Evolutionary conservation across 2,888 invertebrate genomes (phyloP), one percentile per base, ranked within the genome.

Genomic region (Stenichneumon culpator): DNA sequence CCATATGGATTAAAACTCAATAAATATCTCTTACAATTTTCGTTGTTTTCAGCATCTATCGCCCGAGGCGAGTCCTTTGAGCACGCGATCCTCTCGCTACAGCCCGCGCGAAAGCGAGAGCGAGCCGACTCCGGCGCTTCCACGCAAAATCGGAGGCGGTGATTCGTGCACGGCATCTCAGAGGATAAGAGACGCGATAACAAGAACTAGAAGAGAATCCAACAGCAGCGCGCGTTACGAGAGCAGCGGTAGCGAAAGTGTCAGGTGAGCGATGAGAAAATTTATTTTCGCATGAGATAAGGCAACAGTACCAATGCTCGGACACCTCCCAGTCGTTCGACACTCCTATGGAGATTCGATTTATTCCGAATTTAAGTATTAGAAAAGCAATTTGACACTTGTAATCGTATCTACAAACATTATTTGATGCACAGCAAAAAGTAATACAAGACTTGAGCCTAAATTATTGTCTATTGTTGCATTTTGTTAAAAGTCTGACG

Each of bases 61-160:
- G 14, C 94, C 94, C 7, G 94, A 94, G 86, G 94, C 93, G 14
- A 94, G 94, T 88, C 94, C 94, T 44, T 73, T 94, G 80, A 94
- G 94, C 73, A 94, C 94, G 3, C 90, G 93, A 79, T 94, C 94
- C 0, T 94, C 94, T 7, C 91, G 92, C 65, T 94, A 94, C 87
- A 94, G 94, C 88, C 93, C 94, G 2, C 91, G 94, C 19, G 94
- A 94, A 86, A 94, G 94, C 87, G 94, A 94, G 86, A 94, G 94
- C 83, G 94, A 94, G 74, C 94, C 94, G 14, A 94, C 94, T 3
- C 93, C 94, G 0, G 93, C 93, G 3, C 87, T 93, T 44, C 93
- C 93, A 1, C 90, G 93, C 39, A 94, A 93, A 90, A 92, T 89
- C 0, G 90, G 87, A 19, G 78, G 83, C 47, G 89, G 91, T 54